Evolutionary conservation across 2,797 vertebrate species (phyloP).

Genomic region (Pipistrellus nathusii): DNA sequence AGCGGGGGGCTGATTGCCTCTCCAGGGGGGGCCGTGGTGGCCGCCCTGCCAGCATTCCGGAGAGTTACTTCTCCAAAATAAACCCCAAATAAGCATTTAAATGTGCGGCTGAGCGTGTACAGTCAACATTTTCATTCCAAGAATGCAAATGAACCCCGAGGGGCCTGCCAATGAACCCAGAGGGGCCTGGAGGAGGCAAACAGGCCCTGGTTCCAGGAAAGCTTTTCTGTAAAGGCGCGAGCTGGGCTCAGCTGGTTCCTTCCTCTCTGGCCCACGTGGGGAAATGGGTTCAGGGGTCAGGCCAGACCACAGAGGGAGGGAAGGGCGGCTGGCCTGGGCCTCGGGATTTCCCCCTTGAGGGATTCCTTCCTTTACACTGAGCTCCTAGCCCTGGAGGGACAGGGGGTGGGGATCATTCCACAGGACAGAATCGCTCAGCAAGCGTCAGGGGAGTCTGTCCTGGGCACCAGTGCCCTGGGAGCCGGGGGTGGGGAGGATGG

Average conservation of each 20-base stretch:
- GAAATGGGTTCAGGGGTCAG: neutral
- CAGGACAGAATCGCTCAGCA: rapidly evolving
- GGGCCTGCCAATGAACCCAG: conserved; percentile 59
- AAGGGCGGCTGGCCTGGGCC: neutral
- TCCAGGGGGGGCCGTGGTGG: conserved; percentile 11
- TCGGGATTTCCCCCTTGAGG: rapidly evolving
- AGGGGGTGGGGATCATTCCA: rapidly evolving
- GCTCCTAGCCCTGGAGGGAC: rapidly evolving
- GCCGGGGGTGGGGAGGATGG: rapidly evolving
- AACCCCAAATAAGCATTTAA: conserved; percentile 75
- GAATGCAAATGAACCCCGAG: conserved; percentile 58
- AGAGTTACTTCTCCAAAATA: conserved; percentile 79
- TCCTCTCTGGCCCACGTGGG: neutral
- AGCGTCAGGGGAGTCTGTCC: rapidly evolving
- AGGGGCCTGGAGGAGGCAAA: neutral
- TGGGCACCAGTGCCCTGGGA: neutral
- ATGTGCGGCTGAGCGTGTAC: conserved; percentile 50
- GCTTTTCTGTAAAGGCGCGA: neutral
- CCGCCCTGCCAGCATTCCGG: conserved; percentile 59
- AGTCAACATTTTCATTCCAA: conserved; percentile 74
- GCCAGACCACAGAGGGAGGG: neutral
- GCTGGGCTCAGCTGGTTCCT: neutral
- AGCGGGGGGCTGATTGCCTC: conserved; percentile 1
- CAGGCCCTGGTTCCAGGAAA: neutral
- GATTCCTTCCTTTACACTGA: too few species aligned